phyloP scores from a whole-genome alignment of 23 tunicate species.

The Styela plicata region DNA sequence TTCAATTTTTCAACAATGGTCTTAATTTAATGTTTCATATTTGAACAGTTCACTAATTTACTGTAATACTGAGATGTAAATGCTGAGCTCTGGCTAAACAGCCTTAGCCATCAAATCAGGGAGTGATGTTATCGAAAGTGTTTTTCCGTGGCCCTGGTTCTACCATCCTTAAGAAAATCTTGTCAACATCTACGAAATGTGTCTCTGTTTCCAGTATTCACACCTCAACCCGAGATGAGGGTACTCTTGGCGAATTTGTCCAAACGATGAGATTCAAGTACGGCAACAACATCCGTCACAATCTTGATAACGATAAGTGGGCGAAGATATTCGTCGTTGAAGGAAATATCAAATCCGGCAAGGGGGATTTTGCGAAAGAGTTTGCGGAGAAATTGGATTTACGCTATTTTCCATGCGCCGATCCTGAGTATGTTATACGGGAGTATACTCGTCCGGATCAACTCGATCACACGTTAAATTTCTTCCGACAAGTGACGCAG shows the following conservation, averaged over 20 bases:
- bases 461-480: background rate
- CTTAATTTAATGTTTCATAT: too few relatives aligned
- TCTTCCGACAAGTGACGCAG: background rate
- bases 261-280: conserved; percentile 47
- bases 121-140: too few relatives aligned
- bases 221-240: background rate
- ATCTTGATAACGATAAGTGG: conserved; percentile 71
- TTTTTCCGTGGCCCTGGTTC: too few relatives aligned
- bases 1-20: too few relatives aligned
- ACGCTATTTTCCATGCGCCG: conserved; percentile 32
- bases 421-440: conserved; percentile 32
- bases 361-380: conserved; percentile 47
- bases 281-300: conserved; percentile 36
- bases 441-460: background rate
- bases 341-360: conserved; percentile 75
- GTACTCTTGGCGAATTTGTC: conserved; percentile 39
- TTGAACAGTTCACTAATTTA: too few relatives aligned
- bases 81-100: too few relatives aligned
- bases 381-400: conserved; percentile 66
- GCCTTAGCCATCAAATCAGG: too few relatives aligned
- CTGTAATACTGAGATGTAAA: too few relatives aligned
- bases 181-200: too few relatives aligned
- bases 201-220: conserved; percentile 11
- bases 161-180: too few relatives aligned
- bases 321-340: conserved; percentile 53